phyloP scores from a whole-genome alignment of 2,113 vertebrate species.

The Lonchura striata region DNA sequence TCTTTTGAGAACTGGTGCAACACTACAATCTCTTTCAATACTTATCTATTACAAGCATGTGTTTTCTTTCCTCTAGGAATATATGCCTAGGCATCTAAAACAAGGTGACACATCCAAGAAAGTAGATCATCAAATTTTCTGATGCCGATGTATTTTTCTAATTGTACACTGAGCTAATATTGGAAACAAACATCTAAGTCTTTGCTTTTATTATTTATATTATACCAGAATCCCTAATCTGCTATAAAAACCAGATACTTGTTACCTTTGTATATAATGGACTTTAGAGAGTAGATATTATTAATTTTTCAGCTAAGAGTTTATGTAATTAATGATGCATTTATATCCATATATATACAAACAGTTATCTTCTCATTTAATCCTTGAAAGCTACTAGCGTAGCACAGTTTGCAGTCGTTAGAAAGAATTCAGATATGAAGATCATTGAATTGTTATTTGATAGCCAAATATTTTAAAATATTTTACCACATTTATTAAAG shows the following conservation, averaged over 20 bases:
- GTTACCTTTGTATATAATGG: background rate
- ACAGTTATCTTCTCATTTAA: background rate
- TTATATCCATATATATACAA: background rate
- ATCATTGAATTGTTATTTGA: background rate
- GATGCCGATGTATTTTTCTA: background rate
- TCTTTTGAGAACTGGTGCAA: background rate
- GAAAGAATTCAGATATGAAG: background rate
- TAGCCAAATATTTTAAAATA: background rate
- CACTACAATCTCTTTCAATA: background rate
- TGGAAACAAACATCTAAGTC: background rate
- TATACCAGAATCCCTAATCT: background rate
- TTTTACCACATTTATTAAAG: background rate
- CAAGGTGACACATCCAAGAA: background rate
- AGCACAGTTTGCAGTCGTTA: background rate
- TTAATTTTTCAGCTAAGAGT: background rate
- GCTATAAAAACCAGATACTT: background rate
- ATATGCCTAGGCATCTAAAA: background rate
- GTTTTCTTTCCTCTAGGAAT: background rate
- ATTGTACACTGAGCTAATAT: background rate
- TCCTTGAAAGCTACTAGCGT: background rate
- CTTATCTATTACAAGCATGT: background rate
- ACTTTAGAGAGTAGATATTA: background rate
- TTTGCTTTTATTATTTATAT: background rate
- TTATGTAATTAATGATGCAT: background rate
- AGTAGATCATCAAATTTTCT: background rate